Evolutionary conservation across 2,888 invertebrate species (phyloP), one percentile per base, ranked within the genome.

Genomic region (Phorcus lineatus): DNA sequence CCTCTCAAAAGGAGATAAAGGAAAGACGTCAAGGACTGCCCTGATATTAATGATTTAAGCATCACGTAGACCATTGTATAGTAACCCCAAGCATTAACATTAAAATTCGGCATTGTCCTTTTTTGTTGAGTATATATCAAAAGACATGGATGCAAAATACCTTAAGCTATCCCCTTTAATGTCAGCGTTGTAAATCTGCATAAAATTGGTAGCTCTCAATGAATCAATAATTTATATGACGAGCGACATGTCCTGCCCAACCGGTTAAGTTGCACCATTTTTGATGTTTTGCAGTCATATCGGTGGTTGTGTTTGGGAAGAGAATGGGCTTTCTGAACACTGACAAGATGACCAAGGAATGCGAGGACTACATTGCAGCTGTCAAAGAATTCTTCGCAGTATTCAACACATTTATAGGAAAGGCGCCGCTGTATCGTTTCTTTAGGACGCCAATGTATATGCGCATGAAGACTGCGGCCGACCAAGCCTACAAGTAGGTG

Each of bases 371-470:
- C 17, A 24, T 62, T 9, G 17, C 62, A 28, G 62, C 62, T 62
- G 62, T 62, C 22, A 62, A 62, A 28, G 62, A 62, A 28, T 62
- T 62, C 62, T 62, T 62, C 28, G 62, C 62, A 16, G 62, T 62
- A 28, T 62, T 62, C 28, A 62, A 62, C 62, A 62, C 62, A 13
- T 62, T 62, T 28, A 62, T 62, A 24, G 62, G 62, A 24, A 62
- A 62, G 24, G 62, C 89, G 19, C 91, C 91, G 0, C 80, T 89
- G 76, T 92, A 90, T 88, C 89, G 87, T 70, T 81, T 85, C 24
- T 84, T 82, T 80, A 74, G 83, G 22, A 85, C 85, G 2, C 74
- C 80, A 24, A 62, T 83, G 31, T 88, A 88, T 81, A 78, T 77
- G 75, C 79, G 84, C 76, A 87, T 84, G 77, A 74, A 82, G 31